Percentiles rank a stretch among this genome's conserved stretches.
Conservation (phyloP, 2,113 vertebrate species). For the Carassius gibelio region DNA sequence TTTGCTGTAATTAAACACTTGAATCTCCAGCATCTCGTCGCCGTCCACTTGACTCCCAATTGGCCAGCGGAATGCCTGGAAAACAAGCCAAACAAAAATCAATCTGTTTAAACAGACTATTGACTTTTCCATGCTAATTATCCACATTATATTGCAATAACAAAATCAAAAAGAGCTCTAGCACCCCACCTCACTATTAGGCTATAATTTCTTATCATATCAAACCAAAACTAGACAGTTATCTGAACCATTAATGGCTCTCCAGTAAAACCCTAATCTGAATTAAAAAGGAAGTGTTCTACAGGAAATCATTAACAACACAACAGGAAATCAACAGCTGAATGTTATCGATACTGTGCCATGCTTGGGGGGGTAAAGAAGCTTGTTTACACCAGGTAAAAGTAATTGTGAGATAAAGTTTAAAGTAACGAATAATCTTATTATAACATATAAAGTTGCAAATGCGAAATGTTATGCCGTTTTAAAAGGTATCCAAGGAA, state of each 20-base stretch:
- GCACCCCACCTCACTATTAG: neutral
- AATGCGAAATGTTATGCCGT: neutral
- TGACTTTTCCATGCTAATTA: neutral
- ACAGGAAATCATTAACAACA: constrained; percentile 27
- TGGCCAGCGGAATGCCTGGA: constrained; percentile 90
- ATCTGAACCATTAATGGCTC: constrained; percentile 10
- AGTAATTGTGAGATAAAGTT: neutral
- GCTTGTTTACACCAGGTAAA: neutral
- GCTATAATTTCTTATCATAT: neutral
- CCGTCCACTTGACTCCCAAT: constrained; percentile 85
- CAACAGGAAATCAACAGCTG: neutral
- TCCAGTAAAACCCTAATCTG: constrained; percentile 7
- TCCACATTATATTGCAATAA: neutral
- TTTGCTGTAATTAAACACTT: constrained; percentile 97
- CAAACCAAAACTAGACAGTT: neutral
- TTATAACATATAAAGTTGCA: neutral
- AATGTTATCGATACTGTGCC: neutral
- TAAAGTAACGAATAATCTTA: neutral
- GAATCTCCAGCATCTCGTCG: constrained; percentile 91
- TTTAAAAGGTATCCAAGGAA: neutral
- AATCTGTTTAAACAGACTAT: neutral
- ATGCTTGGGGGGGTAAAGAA: constrained; percentile 37
- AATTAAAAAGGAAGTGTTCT: constrained; percentile 3
- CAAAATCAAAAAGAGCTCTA: neutral
- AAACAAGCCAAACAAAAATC: constrained; percentile 36